Evolutionary conservation across 1,140 invertebrate genomes (phyloP).

Genomic region (fruit fly (Drosophila melanogaster)): Release_6_plus_ISO1_MT NT_037436.4:8202501-8203000

Average conservation of each 20-base stretch:
- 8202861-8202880: slow-evolving; percentile 77
- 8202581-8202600: slow-evolving; percentile 25
- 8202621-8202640: slow-evolving; percentile 58
- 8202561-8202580: not conserved
- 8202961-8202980: slow-evolving; percentile 59
- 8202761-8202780: slow-evolving; percentile 51
- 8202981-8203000: slow-evolving; percentile 67
- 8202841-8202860: slow-evolving; percentile 58
- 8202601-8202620: slow-evolving; percentile 30
- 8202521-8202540: not conserved
- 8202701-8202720: slow-evolving; percentile 45
- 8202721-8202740: slow-evolving; percentile 73
- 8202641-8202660: slow-evolving; percentile 17
- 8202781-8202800: slow-evolving; percentile 52
- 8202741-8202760: slow-evolving; percentile 5
- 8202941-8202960: slow-evolving; percentile 76
- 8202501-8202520: no score
- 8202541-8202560: not conserved
- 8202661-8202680: slow-evolving; percentile 48
- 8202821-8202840: slow-evolving; percentile 27
- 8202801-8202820: slow-evolving; percentile 68
- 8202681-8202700: slow-evolving; percentile 35
- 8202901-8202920: not conserved
- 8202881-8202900: not conserved
- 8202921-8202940: slow-evolving; percentile 57